phyloP scores from a whole-genome alignment of 2,113 vertebrate species.

The Hystrix brachyura region DNA sequence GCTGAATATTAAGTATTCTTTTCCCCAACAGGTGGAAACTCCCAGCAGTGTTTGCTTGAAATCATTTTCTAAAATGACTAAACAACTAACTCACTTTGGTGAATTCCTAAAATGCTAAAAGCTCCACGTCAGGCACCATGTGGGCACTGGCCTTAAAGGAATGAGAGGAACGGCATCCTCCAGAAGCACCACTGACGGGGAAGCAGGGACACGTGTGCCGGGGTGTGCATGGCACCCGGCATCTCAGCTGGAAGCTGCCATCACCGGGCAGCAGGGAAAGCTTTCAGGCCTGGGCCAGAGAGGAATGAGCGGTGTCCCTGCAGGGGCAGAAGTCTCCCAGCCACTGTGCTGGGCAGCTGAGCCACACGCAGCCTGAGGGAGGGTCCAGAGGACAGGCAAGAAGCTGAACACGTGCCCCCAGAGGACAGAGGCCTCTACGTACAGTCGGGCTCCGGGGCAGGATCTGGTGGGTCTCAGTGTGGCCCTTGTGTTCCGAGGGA shows the following conservation, averaged over 20 bases:
- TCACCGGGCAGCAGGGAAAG: background rate
- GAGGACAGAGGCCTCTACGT: background rate
- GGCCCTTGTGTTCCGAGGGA: background rate
- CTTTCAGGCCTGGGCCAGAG: background rate
- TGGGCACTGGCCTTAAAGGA: background rate
- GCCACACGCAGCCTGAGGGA: background rate
- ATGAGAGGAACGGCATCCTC: background rate
- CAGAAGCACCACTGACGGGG: background rate
- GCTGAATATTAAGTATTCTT: background rate
- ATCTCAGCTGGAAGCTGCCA: background rate
- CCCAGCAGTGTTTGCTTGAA: background rate
- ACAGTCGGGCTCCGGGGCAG: background rate
- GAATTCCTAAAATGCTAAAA: background rate
- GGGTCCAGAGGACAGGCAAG: background rate
- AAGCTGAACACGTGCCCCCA: background rate
- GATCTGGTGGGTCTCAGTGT: background rate
- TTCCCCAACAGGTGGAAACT: background rate
- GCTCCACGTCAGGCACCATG: background rate
- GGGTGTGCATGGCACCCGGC: background rate
- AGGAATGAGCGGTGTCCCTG: background rate
- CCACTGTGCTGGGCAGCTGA: background rate
- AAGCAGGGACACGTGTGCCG: background rate
- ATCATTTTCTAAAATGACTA: slow-evolving; percentile 32
- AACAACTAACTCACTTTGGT: background rate
- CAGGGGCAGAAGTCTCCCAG: background rate